These are phyloP conservation scores for Lepisosteus osseus DNA, from an alignment of 2,113 vertebrate genomes.

Conservation along the genomic window DNA sequence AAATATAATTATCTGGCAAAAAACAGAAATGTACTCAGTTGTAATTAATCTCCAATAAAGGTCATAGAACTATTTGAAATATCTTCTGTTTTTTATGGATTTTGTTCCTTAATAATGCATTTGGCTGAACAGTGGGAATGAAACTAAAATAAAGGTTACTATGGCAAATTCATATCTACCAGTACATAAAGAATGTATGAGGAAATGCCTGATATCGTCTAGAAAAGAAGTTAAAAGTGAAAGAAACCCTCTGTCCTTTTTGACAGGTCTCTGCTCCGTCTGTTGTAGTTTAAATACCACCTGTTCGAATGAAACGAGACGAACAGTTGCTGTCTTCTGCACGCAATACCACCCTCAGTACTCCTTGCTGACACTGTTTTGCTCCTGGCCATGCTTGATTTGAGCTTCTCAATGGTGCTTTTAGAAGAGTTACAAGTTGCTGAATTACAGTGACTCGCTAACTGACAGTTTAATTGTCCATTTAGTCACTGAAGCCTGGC, in stretches of 20 bases:
- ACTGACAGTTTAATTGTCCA: slow-evolving; percentile 12
- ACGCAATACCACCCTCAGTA: slow-evolving; percentile 7
- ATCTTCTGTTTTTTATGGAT: too few relatives aligned
- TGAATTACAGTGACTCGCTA: slow-evolving; percentile 5
- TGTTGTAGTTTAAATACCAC: slow-evolving; percentile 34
- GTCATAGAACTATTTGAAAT: too few relatives aligned
- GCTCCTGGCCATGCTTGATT: slow-evolving; percentile 7
- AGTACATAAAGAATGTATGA: slow-evolving; percentile 3
- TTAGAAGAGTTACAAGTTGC: slow-evolving; percentile 13
- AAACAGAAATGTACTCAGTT: too few relatives aligned
- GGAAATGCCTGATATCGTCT: slow-evolving; percentile 13
- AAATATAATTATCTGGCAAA: too few relatives aligned
- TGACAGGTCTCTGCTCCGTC: slow-evolving; percentile 27
- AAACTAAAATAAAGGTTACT: not conserved
- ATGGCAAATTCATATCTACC: not conserved
- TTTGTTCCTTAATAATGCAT: too few relatives aligned
- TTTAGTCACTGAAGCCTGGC: not conserved
- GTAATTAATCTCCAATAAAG: too few relatives aligned
- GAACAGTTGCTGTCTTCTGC: slow-evolving; percentile 19
- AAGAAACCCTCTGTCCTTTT: slow-evolving; percentile 38
- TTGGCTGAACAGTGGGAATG: too few relatives aligned
- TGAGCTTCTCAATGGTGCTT: slow-evolving; percentile 19
- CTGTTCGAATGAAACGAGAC: slow-evolving; percentile 32
- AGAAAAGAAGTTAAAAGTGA: slow-evolving; percentile 17
- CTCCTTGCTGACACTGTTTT: slow-evolving; percentile 14